Evolutionary conservation across 1,140 invertebrate genomes (phyloP), one percentile per base, ranked within the genome.

Genomic region (Drosophila equinoxialis): DNA sequence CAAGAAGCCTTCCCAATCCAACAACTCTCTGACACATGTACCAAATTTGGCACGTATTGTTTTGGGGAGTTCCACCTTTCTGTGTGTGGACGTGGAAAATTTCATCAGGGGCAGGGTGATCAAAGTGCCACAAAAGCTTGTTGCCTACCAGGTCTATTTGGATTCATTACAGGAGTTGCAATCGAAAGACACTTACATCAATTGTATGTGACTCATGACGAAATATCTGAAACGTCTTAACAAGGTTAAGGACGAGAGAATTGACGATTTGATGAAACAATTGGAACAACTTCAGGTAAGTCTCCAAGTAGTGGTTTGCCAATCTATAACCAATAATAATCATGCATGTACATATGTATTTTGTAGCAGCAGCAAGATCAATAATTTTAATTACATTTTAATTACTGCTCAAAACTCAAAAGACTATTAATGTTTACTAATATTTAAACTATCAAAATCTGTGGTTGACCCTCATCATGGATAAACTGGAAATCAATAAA

Each of bases 211-310:
- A 4, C 64, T 82, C n/a, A 86, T 93, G 81, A 62, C 91, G 0
- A 71, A 82, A 4, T 93, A 94, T 77, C 87, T 95, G n/a, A 93
- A 95, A 77, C 93, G 81, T 60, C 74, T 94, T 48, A 79, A 94
- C 6, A 86, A 86, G 42, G 76, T 93, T 0, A 95, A 94, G 87
- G 93, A 94, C 33, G 93, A 93, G 64, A 92, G 93, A 33, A 94
- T 95, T 45, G 86, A 91, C 0, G 93, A 94, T 66, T 86, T 95
- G 6, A 60, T 72, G 13, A 63, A 66, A 1, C 85, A 87, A 67
- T 26, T 91, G 48, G 54, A 59, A 1, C 83, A 68, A 54, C 26
- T 91, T 17, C 78, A 79, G 41, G 69, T 73, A 51, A 82, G 82
- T 60, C 81, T 85, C 20, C 65, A 14, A 7, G n/a, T 17, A 45